Conservation (phyloP, 2,113 vertebrate species). For the Scomber scombrus region DNA sequence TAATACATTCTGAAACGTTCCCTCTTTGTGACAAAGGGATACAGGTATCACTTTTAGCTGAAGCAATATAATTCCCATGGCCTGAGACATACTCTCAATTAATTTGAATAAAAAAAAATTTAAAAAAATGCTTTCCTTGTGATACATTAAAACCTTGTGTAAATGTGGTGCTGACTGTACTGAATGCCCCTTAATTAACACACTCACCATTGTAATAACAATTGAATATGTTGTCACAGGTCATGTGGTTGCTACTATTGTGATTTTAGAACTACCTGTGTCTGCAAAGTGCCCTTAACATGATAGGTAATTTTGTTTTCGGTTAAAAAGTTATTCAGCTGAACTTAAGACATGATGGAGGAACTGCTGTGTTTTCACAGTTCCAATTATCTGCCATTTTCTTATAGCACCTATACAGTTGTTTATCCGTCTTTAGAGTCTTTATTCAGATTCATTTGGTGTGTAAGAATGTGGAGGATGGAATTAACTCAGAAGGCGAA, state of each 20-base stretch:
- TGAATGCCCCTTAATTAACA: not conserved
- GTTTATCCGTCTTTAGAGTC: not conserved
- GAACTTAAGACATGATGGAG: not conserved
- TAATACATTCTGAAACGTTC: constrained; percentile 20
- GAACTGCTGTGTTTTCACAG: constrained; percentile 5
- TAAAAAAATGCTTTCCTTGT: not conserved
- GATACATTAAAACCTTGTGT: constrained; percentile 16
- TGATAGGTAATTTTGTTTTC: not conserved
- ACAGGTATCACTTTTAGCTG: not conserved
- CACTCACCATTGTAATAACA: constrained; percentile 13
- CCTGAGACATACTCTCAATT: constrained; percentile 2
- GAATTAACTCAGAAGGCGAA: constrained; percentile 24
- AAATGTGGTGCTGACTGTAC: constrained; percentile 18
- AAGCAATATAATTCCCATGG: constrained; percentile 2
- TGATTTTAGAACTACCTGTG: not conserved
- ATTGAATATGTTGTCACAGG: constrained; percentile 29
- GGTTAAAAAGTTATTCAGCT: constrained; percentile 5
- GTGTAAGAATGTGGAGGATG: constrained; percentile 1
- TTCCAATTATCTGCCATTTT: constrained; percentile 1
- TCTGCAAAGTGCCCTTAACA: constrained; percentile 3
- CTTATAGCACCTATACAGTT: not conserved
- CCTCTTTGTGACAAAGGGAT: no score
- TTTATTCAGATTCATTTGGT: not conserved
- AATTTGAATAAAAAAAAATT: not conserved
- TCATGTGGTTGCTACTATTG: constrained; percentile 25